Evolutionary conservation across 2,797 vertebrate genomes (phyloP), one percentile per base, ranked within the genome.

Genomic region (Remorina albescens): DNA sequence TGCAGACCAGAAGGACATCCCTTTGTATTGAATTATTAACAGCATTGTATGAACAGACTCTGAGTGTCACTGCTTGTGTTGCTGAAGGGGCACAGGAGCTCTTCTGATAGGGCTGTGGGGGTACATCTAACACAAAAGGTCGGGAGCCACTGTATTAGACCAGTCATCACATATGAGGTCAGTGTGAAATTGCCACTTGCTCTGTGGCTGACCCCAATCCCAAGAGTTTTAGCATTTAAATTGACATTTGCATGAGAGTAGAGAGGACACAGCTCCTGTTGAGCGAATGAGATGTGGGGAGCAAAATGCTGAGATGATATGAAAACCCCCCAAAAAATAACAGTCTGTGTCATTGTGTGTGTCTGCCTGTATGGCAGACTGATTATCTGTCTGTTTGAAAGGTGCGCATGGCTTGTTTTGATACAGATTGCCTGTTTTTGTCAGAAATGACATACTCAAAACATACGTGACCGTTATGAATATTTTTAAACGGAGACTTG

Each of bases 161-260:
- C 23, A 67, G 58, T 87, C 69, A 74, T 83, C 72, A 58, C 36
- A 62, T 70, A 51, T 64, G 73, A 65, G 55, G 70, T 79, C 80
- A 58, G 66, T 25, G 62, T 59, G 66, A 80, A 67, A 77, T 30
- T 15, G 56, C 69, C 11, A 6, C 50, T 50, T 61, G 74, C 74
- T 75, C 82, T 71, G 56, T 28, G 78, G 54, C 50, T 71, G 80
- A 90, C 75, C 81, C 71, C 81, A 83, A 81, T 86, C 67, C 49
- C 42, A 37, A 65, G 57, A 71, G 65, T 69, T 85, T 88, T 80
- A 78, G 61, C 84, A 88, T 90, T 90, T 85, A 78, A 82, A 86
- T 83, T 87, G 82, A 88, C 82, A 91, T 87, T 88, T 85, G 73
- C 82, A 88, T 88, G 79, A 54, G 75, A 74, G 59, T 77, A 80